Conservation (phyloP, 2,888 invertebrate species). For the Rhagophthalmus giganteus region DNA sequence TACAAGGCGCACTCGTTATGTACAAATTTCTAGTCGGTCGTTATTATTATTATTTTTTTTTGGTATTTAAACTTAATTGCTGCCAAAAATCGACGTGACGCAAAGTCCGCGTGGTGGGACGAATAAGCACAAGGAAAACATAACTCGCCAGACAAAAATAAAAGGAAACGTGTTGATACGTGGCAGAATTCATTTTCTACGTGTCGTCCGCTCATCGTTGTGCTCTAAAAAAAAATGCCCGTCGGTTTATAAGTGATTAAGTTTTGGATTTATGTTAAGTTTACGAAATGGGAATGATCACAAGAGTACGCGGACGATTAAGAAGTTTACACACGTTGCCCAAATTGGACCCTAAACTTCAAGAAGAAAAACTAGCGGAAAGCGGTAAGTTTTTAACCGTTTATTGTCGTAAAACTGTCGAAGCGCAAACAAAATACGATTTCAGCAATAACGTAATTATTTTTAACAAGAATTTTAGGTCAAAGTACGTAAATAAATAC, state of each 20-base stretch:
- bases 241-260: too few relatives aligned
- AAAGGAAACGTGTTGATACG: conserved; percentile 23
- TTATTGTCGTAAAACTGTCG: too few relatives aligned
- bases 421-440: too few relatives aligned
- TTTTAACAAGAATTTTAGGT: too few relatives aligned
- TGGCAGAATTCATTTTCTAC: conserved; percentile 6
- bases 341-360: conserved; percentile 63
- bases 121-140: conserved; percentile 28
- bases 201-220: conserved; percentile 5
- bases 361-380: conserved; percentile 71
- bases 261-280: too few relatives aligned
- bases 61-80: too few relatives aligned
- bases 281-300: conserved; percentile 77
- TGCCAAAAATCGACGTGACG: conserved; percentile 39
- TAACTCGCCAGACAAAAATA: conserved; percentile 25
- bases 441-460: too few relatives aligned
- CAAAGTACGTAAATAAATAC: too few relatives aligned
- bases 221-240: neutral
- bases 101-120: conserved; percentile 33
- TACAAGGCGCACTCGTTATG: too few relatives aligned
- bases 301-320: conserved; percentile 66
- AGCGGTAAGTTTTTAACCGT: conserved; percentile 66
- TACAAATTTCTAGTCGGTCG: too few relatives aligned
- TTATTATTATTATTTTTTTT: too few relatives aligned
- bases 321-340: conserved; percentile 63